A percentile compares a stretch with the other conserved stretches of the same genome.
phyloP scores from a whole-genome alignment of 2,797 vertebrate genomes.

The Lepus townsendii region DNA sequence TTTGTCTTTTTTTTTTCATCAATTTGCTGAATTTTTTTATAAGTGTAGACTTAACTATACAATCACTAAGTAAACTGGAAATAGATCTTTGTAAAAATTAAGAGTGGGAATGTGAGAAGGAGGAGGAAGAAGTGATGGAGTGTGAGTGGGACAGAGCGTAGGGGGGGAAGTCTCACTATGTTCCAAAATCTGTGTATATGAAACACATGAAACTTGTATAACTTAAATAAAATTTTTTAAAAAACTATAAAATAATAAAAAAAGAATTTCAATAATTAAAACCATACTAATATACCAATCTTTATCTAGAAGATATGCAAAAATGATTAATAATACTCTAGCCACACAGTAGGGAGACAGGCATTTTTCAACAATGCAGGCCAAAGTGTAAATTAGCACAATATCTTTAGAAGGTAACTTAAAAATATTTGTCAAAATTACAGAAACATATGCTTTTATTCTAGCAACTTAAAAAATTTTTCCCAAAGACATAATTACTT shows the following conservation, averaged over 20 bases:
- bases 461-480: constrained; percentile 29
- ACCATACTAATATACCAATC: constrained; percentile 65
- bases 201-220: constrained; percentile 12
- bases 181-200: too few relatives aligned
- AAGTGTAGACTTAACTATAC: too few relatives aligned
- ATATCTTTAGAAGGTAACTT: background rate
- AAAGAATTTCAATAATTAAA: constrained; percentile 77
- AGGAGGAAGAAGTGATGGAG: too few relatives aligned
- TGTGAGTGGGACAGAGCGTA: too few relatives aligned
- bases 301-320: constrained; percentile 64
- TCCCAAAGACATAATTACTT: constrained; percentile 45
- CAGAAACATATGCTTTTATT: constrained; percentile 28
- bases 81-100: too few relatives aligned
- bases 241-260: constrained; percentile 45
- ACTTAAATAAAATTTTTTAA: too few relatives aligned
- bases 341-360: constrained; percentile 16
- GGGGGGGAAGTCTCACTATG: too few relatives aligned
- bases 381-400: constrained; percentile 11
- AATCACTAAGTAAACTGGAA: too few relatives aligned
- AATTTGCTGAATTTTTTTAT: too few relatives aligned
- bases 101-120: too few relatives aligned
- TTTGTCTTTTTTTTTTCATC: too few relatives aligned
- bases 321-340: constrained; percentile 62
- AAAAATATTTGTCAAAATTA: constrained; percentile 49
- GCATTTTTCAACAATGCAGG: constrained; percentile 24